Base-by-base conservation (phyloP, 2,797 vertebrate species). In the Tokudaia tokunoshimensis region DNA sequence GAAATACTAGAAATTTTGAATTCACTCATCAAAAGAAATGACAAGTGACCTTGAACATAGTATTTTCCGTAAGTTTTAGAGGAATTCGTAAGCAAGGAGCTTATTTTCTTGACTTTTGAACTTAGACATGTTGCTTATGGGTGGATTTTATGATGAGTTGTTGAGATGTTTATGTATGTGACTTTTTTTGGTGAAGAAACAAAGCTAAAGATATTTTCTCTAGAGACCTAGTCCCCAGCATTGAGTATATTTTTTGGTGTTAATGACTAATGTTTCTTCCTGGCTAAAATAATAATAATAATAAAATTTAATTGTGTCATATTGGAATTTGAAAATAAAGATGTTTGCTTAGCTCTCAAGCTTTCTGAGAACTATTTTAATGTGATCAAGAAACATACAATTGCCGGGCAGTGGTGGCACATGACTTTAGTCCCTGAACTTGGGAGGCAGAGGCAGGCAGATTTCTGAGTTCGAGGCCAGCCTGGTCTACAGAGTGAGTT, bases 311-410 rank as follows among this genome's bases (percentile, higher is more conserved):
- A 72, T 17, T 72, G 67, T 87, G 61, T 11, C 24, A 9, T 89
- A 31, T 34, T 78, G 29, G 29, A 47, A 61, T 89, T 47, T 89
- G 87, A 89, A 89, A 78, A 76, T 34, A 20, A 59, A 75, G 55
- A 72, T 14, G 47, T 74, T 76, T 34, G 12, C 12, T 61, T 75
- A 63, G 87, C 3, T 61, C 72, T 61, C 55, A 24, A 47, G 41
- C 57, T 89, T 44, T 89, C 72, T 61, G 57, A 65, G 63, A 37
- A 20, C 81, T 88, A 95, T 84, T 95, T 96, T 65, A 86, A 89
- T 57, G 50, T 2, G 17, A 74, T 44, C 34, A 61, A 89, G 59
- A 55, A 41, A 91, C 83, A 37, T 52, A 19, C 75, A 55, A 47
- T 92, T 74, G 50, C 50, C 7, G 50, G 50, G 50, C 10, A 10